phyloP scores from a whole-genome alignment of 2,113 vertebrate genomes.

The Hylia prasina region DNA sequence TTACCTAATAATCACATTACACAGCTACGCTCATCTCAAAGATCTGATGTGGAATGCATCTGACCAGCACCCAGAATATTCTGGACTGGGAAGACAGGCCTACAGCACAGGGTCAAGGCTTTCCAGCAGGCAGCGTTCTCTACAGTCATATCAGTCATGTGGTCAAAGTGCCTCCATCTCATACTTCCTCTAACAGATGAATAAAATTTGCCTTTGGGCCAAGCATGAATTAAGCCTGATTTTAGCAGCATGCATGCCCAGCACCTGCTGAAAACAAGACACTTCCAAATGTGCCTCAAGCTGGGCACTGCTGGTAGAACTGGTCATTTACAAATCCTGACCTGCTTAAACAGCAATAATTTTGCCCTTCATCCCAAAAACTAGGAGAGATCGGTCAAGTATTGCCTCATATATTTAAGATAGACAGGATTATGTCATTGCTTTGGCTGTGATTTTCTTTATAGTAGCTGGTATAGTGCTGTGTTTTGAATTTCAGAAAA shows the following conservation, averaged over 20 bases:
- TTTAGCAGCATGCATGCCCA: slow-evolving; percentile 4
- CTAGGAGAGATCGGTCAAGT: neutral
- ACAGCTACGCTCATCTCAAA: neutral
- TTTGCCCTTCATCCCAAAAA: neutral
- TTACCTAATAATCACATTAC: neutral
- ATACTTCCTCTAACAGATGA: neutral
- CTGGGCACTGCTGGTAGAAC: neutral
- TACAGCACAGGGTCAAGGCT: neutral
- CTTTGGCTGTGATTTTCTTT: neutral
- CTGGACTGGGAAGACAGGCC: neutral
- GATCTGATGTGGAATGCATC: neutral
- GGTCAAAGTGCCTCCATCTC: neutral
- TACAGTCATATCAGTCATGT: accelerated
- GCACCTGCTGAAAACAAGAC: slow-evolving; percentile 27
- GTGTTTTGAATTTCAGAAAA: neutral
- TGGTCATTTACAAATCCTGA: neutral
- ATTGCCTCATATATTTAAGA: neutral
- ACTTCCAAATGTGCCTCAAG: slow-evolving; percentile 34
- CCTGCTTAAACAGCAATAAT: neutral
- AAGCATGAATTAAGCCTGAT: neutral
- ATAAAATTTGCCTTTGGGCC: neutral
- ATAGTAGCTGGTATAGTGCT: neutral
- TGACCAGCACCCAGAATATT: neutral
- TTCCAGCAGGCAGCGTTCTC: neutral
- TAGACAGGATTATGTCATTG: neutral